Conservation (phyloP, 1,140 invertebrate species). For the Tetramorium simillimum region DNA sequence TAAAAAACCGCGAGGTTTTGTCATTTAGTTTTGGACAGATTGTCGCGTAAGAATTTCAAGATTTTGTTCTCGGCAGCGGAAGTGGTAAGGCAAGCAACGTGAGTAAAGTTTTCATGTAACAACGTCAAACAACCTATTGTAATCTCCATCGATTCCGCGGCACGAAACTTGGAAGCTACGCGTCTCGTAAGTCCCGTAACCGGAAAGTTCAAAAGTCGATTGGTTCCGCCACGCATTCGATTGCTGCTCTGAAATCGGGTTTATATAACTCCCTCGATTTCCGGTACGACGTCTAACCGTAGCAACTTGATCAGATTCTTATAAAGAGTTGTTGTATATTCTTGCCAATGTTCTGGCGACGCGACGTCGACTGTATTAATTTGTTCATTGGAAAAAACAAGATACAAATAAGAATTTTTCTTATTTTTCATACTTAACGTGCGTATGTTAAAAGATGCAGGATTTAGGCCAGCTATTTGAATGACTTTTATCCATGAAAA, state of each 20-base stretch:
- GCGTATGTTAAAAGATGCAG: not conserved
- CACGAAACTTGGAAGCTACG: slow-evolving; percentile 42
- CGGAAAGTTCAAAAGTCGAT: slow-evolving; percentile 64
- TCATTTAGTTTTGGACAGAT: slow-evolving; percentile 18
- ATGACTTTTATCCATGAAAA: not conserved
- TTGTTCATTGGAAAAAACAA: not conserved
- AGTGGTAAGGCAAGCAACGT: not conserved
- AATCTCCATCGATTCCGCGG: slow-evolving; percentile 55
- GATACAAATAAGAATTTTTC: not conserved
- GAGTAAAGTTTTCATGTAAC: slow-evolving; percentile 33
- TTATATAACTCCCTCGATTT: slow-evolving; percentile 53
- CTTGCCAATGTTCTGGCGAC: not conserved
- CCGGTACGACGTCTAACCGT: not conserved
- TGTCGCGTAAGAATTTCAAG: slow-evolving; percentile 5
- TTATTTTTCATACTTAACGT: not conserved
- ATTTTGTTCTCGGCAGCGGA: slow-evolving; percentile 31
- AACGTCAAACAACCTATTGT: slow-evolving; percentile 44
- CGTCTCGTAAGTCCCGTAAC: slow-evolving; percentile 44
- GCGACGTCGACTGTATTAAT: not conserved
- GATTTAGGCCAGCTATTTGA: not conserved
- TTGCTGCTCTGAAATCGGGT: slow-evolving; percentile 36
- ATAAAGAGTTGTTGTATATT: slow-evolving; percentile 34
- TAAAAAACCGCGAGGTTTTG: slow-evolving; percentile 12
- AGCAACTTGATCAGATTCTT: slow-evolving; percentile 34
- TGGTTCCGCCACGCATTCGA: slow-evolving; percentile 43